phyloP scores from a whole-genome alignment of 2,113 vertebrate genomes.

The Lophura nycthemera region DNA sequence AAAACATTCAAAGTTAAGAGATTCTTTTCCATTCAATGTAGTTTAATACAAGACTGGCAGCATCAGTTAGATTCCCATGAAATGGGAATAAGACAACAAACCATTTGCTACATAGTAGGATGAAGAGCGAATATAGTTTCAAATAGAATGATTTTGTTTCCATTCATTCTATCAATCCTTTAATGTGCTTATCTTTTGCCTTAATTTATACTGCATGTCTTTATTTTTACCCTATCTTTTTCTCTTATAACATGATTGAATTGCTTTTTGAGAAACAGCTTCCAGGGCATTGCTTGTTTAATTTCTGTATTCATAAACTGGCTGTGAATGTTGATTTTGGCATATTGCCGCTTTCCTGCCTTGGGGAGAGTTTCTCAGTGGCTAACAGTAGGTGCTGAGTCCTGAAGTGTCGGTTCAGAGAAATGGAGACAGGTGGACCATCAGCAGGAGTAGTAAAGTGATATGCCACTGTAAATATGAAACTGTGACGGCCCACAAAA shows the following conservation, averaged over 20 bases:
- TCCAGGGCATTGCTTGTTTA: background rate
- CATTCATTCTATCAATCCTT: background rate
- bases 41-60: background rate
- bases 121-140: background rate
- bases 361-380: constrained; percentile 5
- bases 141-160: background rate
- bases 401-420: background rate
- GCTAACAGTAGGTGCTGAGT: constrained; percentile 26
- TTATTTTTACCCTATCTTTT: background rate
- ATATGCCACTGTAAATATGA: background rate
- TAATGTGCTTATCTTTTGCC: background rate
- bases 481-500: background rate
- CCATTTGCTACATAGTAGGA: background rate
- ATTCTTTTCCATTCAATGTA: background rate
- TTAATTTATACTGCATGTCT: background rate
- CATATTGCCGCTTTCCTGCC: constrained; percentile 34
- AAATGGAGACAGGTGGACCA: background rate
- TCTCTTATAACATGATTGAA: background rate
- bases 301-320: constrained; percentile 17
- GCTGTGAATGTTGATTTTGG: background rate
- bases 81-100: background rate
- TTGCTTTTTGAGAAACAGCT: background rate
- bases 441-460: constrained; percentile 33
- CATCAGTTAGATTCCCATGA: background rate
- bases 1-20: background rate